Evolutionary conservation across 2,797 vertebrate genomes (phyloP).

Genomic region (Falco peregrinus): DNA sequence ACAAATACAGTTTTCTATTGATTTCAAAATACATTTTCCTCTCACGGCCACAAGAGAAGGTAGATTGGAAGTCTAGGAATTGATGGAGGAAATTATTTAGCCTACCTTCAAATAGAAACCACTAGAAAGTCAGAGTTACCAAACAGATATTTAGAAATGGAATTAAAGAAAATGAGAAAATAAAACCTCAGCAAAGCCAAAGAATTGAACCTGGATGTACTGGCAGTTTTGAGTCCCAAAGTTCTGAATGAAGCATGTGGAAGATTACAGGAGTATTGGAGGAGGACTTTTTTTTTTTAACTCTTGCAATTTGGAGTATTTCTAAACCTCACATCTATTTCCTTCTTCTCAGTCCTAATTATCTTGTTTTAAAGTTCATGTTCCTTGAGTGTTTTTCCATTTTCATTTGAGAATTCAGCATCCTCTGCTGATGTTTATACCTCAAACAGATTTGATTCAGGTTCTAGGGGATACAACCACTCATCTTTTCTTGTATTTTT

Average conservation of each 20-base stretch:
- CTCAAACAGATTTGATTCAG: not conserved
- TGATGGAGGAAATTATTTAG: not conserved
- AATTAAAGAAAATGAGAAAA: slow-evolving; percentile 14
- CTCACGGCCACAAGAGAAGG: not conserved
- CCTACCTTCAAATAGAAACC: not conserved
- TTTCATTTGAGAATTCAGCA: not conserved
- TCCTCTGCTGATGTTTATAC: not conserved
- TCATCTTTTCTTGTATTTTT: not conserved
- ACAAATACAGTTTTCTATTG: not conserved
- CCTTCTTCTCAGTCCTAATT: not conserved
- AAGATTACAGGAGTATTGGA: not conserved
- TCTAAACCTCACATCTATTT: slow-evolving; percentile 3
- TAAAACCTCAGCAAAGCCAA: not conserved
- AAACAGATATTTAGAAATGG: not conserved
- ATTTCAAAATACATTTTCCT: not conserved
- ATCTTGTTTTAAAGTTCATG: not conserved
- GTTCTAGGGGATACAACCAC: not conserved
- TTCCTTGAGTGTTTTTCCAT: not conserved
- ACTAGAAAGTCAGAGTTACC: not conserved
- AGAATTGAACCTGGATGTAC: not conserved
- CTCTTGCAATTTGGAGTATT: not conserved
- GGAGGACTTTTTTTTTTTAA: not conserved
- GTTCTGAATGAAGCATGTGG: not conserved
- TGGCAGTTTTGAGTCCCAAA: not conserved
- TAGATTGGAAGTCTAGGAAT: not conserved